Evolutionary conservation across 2,113 vertebrate genomes (phyloP).

Genomic region (Pholis gunnellus): DNA sequence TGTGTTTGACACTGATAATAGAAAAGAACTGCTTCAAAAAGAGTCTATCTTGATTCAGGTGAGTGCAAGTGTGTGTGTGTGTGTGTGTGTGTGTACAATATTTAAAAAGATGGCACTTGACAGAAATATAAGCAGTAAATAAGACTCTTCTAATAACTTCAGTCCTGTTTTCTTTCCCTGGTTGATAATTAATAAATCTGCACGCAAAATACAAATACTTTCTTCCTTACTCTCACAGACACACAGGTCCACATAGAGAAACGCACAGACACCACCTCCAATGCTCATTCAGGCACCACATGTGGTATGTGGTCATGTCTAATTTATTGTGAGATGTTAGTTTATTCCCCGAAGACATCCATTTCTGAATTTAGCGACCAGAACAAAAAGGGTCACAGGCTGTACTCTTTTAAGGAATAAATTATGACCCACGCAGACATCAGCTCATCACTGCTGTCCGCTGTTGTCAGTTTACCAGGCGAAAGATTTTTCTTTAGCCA

Average conservation of each 20-base stretch:
- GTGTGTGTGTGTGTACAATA: background rate
- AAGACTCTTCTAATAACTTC: conserved; percentile 17
- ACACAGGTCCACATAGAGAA: background rate
- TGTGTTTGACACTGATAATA: background rate
- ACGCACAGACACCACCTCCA: conserved; percentile 16
- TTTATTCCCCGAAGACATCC: conserved; percentile 54
- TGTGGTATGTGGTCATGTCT: conserved; percentile 64
- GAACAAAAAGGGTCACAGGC: conserved; percentile 55
- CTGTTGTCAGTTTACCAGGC: conserved; percentile 71
- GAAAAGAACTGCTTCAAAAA: background rate
- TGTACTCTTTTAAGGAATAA: conserved; percentile 48
- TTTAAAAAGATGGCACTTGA: conserved; percentile 18
- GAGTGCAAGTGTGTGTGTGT: background rate
- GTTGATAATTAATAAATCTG: conserved; percentile 42
- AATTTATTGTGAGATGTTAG: conserved; percentile 68
- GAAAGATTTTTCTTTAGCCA: conserved; percentile 72
- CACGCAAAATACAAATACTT: conserved; percentile 6
- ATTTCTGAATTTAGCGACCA: conserved; percentile 56
- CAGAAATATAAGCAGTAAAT: conserved; percentile 11
- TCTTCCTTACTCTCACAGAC: background rate
- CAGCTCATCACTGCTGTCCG: conserved; percentile 70
- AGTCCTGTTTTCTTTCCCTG: background rate
- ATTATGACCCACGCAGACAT: conserved; percentile 68
- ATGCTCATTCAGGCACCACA: conserved; percentile 27
- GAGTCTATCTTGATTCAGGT: background rate